Conservation (phyloP, 1,140 invertebrate species). For the Littorina saxatilis region DNA sequence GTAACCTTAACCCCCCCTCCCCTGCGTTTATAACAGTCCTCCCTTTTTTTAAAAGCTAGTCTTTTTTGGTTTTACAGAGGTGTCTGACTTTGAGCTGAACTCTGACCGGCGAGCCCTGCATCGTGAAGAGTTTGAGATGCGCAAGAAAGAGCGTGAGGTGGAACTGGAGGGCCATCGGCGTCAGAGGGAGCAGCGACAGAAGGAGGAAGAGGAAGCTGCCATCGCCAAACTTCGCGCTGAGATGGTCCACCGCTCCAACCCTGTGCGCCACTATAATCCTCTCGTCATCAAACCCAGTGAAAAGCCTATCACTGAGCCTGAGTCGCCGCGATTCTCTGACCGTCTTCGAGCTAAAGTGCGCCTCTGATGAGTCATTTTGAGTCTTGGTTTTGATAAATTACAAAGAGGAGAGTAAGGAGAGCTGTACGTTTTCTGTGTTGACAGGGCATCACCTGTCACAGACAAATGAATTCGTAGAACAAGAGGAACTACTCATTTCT, state of each 20-base stretch:
- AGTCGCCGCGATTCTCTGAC: conserved; percentile 73
- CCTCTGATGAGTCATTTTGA: conserved; percentile 46
- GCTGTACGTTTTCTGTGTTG: too few relatives aligned
- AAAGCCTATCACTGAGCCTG: conserved; percentile 72
- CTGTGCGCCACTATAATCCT: conserved; percentile 72
- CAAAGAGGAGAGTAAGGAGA: too few relatives aligned
- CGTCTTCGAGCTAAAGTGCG: conserved; percentile 54
- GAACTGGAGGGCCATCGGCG: conserved; percentile 66
- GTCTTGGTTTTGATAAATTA: too few relatives aligned
- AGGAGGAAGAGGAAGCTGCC: conserved; percentile 73
- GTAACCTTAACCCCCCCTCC: too few relatives aligned
- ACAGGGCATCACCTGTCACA: too few relatives aligned
- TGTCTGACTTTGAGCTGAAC: conserved; percentile 75
- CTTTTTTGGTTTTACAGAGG: conserved; percentile 67
- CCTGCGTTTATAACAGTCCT: too few relatives aligned
- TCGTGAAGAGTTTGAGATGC: conserved; percentile 75
- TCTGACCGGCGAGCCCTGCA: conserved; percentile 76
- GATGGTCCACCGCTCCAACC: conserved; percentile 72
- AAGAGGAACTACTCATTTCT: too few relatives aligned
- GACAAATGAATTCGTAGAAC: too few relatives aligned
- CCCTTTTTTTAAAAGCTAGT: too few relatives aligned
- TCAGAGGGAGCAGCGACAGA: conserved; percentile 55
- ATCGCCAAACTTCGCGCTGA: conserved; percentile 70
- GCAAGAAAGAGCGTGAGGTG: conserved; percentile 74
- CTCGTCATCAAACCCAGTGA: conserved; percentile 72